These are phyloP conservation scores for Psephotus haematonotus DNA, from an alignment of 2,113 vertebrate species.

Conservation along the genomic window DNA sequence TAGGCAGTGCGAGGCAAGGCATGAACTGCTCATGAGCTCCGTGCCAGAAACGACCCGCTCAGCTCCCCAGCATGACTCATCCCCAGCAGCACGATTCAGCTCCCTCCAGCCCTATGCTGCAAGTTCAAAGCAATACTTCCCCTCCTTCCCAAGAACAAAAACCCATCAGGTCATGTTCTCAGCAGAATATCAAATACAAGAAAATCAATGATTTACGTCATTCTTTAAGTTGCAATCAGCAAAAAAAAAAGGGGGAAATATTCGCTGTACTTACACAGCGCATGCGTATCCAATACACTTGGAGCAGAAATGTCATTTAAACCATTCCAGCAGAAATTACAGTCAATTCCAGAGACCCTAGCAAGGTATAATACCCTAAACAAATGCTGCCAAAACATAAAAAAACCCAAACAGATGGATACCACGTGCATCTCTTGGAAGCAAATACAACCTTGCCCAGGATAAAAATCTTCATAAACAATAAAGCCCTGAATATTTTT, in stretches of 20 bases:
- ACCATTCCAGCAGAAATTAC: background rate
- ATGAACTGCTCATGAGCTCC: background rate
- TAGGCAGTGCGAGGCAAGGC: background rate
- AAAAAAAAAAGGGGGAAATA: background rate
- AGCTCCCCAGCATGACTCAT: background rate
- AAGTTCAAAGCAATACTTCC: background rate
- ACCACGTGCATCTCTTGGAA: background rate
- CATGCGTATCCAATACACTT: too few species aligned
- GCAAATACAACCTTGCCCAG: background rate
- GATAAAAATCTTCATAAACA: background rate
- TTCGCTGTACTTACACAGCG: background rate
- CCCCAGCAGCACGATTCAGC: background rate
- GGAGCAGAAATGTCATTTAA: background rate
- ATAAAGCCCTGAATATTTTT: background rate
- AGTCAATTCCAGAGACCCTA: background rate
- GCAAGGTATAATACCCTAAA: background rate
- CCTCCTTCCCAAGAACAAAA: background rate
- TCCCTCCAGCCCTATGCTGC: background rate
- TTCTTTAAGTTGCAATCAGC: background rate
- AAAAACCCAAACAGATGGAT: background rate
- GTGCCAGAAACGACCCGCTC: background rate
- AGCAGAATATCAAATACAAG: background rate
- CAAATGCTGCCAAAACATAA: background rate
- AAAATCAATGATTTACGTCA: background rate
- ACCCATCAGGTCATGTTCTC: background rate